phyloP scores from a whole-genome alignment of 2,113 vertebrate species.

The Colinus virginianus region DNA sequence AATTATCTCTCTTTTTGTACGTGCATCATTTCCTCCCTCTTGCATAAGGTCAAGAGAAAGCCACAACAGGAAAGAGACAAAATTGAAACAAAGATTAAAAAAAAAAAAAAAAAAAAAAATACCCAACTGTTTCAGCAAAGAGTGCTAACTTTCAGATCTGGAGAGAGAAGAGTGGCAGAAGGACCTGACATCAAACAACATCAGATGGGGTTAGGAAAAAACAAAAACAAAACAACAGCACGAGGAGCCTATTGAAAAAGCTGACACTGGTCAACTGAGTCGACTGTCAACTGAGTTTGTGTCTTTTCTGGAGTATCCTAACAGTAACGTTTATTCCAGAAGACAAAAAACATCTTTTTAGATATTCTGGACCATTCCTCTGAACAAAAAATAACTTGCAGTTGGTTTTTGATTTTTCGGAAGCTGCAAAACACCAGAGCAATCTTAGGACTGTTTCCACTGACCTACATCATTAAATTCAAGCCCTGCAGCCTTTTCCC shows the following conservation, averaged over 20 bases:
- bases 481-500: not conserved
- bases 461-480: not conserved
- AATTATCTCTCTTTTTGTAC: not conserved
- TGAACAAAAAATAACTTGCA: conserved; percentile 13
- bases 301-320: not conserved
- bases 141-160: not conserved
- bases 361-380: not conserved
- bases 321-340: not conserved
- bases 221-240: accelerated
- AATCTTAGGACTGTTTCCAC: not conserved
- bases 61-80: accelerated
- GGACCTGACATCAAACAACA: not conserved
- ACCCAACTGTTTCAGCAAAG: not conserved
- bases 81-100: not conserved
- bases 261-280: not conserved
- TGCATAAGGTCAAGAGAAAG: not conserved
- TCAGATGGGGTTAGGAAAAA: accelerated
- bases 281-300: not conserved
- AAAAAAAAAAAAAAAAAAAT: too few relatives aligned
- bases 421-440: not conserved
- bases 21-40: not conserved
- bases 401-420: not conserved
- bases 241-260: not conserved
- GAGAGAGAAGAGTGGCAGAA: too few relatives aligned
- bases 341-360: not conserved